phyloP scores from a whole-genome alignment of 1,140 invertebrate species.

The Drosophila fuyamai region DNA sequence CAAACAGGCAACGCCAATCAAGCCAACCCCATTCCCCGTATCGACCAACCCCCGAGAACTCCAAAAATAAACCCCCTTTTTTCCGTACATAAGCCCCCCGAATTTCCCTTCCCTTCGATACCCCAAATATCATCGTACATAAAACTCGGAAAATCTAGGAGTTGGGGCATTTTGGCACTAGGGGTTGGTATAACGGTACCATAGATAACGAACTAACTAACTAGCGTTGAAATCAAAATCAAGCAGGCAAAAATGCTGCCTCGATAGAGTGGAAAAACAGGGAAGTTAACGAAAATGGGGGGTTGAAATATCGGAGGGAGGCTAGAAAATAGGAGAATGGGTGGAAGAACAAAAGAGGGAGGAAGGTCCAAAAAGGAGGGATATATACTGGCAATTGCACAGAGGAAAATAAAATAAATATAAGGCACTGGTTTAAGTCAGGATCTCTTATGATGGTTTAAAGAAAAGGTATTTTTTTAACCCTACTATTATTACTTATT shows the following conservation, averaged over 20 bases:
- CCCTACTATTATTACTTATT: too few relatives aligned
- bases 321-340: conserved; percentile 14
- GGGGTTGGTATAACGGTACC: conserved; percentile 33
- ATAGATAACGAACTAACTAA: conserved; percentile 78
- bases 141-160: conserved; percentile 36
- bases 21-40: conserved; percentile 25
- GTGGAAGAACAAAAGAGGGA: conserved; percentile 12
- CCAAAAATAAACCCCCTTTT: conserved; percentile 1
- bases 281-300: neutral
- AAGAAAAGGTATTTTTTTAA: too few relatives aligned
- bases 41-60: neutral
- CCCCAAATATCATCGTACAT: conserved; percentile 64
- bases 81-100: conserved; percentile 41
- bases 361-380: conserved; percentile 1
- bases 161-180: conserved; percentile 1
- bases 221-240: conserved; percentile 72
- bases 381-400: conserved; percentile 3
- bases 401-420: neutral
- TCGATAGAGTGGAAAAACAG: conserved; percentile 4
- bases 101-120: conserved; percentile 19
- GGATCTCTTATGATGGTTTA: too few relatives aligned
- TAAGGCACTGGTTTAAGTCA: too few relatives aligned
- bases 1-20: conserved; percentile 65
- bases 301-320: conserved; percentile 4
- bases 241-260: conserved; percentile 29